A percentile compares a stretch with the other conserved stretches of the same genome.
Conservation (phyloP, 2,888 invertebrate genomes). For the Lasioglossum marginatum region DNA sequence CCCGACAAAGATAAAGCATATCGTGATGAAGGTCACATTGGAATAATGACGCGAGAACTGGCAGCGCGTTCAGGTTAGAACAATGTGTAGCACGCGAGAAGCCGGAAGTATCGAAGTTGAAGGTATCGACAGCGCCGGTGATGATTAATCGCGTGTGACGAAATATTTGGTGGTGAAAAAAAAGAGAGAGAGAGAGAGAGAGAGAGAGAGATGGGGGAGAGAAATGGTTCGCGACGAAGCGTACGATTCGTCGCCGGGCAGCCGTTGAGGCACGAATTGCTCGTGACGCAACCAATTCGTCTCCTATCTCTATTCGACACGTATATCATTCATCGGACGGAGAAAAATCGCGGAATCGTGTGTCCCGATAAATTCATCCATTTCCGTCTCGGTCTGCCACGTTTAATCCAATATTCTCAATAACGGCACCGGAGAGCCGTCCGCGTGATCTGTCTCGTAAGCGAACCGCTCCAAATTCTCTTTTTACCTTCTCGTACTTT, state of each 20-base stretch:
- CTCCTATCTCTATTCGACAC: conserved; percentile 56
- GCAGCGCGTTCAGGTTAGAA: not conserved
- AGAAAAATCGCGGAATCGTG: conserved; percentile 60
- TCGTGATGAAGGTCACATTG: not conserved
- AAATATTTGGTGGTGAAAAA: conserved; percentile 34
- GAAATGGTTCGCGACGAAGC: conserved; percentile 30
- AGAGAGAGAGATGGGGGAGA: not conserved
- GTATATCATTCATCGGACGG: conserved; percentile 66
- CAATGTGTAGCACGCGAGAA: conserved; percentile 7
- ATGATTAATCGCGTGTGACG: conserved; percentile 59
- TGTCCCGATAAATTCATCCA: conserved; percentile 48
- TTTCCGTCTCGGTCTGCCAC: conserved; percentile 40
- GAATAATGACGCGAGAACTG: not conserved
- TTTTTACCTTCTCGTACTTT: not conserved
- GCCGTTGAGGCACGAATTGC: conserved; percentile 58
- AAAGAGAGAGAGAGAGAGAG: not conserved
- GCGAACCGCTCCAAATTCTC: not conserved
- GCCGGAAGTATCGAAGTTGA: not conserved
- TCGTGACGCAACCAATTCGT: conserved; percentile 66
- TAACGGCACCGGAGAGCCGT: not conserved
- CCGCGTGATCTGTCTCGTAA: not conserved
- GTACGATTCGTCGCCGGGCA: conserved; percentile 59
- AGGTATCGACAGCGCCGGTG: conserved; percentile 28
- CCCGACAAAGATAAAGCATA: no score
- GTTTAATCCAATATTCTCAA: conserved; percentile 31